A percentile compares a stretch with the other conserved stretches of the same genome.
Evolutionary conservation across 2,888 invertebrate species (phyloP).

Genomic region (Drosophila leonis): DNA sequence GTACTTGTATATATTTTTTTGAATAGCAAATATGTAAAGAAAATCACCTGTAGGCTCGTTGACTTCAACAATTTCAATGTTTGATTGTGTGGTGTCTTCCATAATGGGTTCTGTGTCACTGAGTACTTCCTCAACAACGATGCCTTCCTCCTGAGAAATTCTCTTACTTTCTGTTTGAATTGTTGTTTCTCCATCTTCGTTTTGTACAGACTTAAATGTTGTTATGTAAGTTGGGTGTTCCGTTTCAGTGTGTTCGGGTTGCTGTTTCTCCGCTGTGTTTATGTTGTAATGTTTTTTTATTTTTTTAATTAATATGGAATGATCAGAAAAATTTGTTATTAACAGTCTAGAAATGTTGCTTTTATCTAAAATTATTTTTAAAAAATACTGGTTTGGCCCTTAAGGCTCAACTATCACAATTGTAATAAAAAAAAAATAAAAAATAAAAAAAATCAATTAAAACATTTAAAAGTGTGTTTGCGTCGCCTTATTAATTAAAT

Average conservation of each 20-base stretch:
- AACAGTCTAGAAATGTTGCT: slow-evolving; percentile 15
- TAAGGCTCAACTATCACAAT: not conserved
- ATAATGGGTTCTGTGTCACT: slow-evolving; percentile 83
- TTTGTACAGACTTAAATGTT: slow-evolving; percentile 85
- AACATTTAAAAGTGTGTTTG: not conserved
- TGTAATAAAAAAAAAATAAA: not conserved
- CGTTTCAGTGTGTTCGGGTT: slow-evolving; percentile 76
- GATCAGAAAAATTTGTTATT: slow-evolving; percentile 58
- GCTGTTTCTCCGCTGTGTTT: slow-evolving; percentile 75
- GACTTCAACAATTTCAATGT: slow-evolving; percentile 84
- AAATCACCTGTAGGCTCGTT: slow-evolving; percentile 84
- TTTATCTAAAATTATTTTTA: not conserved
- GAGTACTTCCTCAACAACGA: slow-evolving; percentile 84
- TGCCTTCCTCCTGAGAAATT: slow-evolving; percentile 83
- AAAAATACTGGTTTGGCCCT: not conserved
- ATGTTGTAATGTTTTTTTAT: slow-evolving; percentile 29
- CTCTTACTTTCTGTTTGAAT: slow-evolving; percentile 84
- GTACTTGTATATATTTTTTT: slow-evolving; percentile 22
- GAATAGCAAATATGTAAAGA: slow-evolving; percentile 30
- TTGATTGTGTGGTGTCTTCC: slow-evolving; percentile 71
- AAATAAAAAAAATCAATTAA: slow-evolving; percentile 1
- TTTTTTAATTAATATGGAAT: slow-evolving; percentile 43
- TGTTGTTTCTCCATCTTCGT: slow-evolving; percentile 83
- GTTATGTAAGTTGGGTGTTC: slow-evolving; percentile 85
- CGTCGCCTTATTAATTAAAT: not conserved